Evolutionary conservation across 2,797 vertebrate species (phyloP).

Genomic region (Sciaenops ocellatus): DNA sequence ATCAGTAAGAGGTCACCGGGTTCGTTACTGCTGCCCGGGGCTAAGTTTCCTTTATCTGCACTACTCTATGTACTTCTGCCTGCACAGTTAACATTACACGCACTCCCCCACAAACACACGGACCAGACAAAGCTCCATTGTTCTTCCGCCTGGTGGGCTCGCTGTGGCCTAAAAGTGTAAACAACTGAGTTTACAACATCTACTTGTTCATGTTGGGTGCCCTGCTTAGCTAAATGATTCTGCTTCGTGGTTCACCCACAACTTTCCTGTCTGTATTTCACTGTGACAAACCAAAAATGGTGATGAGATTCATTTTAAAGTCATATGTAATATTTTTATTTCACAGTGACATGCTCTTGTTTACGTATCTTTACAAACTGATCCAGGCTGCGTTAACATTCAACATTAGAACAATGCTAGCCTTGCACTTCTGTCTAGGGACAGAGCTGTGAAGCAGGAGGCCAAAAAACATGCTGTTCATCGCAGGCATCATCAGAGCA

Average conservation of each 20-base stretch:
- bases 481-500: slow-evolving; percentile 23
- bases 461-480: slow-evolving; percentile 23
- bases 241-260: not conserved
- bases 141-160: slow-evolving; percentile 65
- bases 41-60: slow-evolving; percentile 33
- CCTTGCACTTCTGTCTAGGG: slow-evolving; percentile 5
- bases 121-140: slow-evolving; percentile 75
- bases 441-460: not conserved
- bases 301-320: not conserved
- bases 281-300: not conserved
- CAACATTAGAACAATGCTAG: not conserved
- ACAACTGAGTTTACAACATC: slow-evolving; percentile 55
- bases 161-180: slow-evolving; percentile 54
- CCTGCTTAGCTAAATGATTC: not conserved
- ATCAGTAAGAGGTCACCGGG: slow-evolving; percentile 15
- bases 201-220: slow-evolving; percentile 38
- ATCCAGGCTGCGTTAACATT: not conserved
- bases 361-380: not conserved
- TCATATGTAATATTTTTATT: too few relatives aligned
- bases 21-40: slow-evolving; percentile 21
- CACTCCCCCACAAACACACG: slow-evolving; percentile 36
- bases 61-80: slow-evolving; percentile 23
- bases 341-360: not conserved
- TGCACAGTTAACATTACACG: slow-evolving; percentile 36
- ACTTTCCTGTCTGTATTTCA: not conserved